These are phyloP conservation scores for Petromus typicus DNA, from an alignment of 2,113 vertebrate genomes.

Conservation along the genomic window DNA sequence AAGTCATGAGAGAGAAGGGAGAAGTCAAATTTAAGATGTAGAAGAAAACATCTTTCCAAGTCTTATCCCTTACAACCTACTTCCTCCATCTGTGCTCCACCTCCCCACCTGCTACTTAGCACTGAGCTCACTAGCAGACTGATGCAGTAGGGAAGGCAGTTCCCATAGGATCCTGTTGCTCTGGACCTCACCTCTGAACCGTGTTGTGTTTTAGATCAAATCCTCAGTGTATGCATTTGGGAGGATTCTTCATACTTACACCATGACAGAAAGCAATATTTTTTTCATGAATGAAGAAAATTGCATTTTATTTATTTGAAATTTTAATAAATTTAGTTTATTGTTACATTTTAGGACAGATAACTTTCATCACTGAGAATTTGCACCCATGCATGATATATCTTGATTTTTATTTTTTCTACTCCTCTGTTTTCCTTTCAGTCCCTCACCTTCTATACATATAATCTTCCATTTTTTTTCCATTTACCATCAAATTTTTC, in stretches of 20 bases:
- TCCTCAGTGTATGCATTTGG: neutral
- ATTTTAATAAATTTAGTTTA: no score
- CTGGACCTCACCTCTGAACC: neutral
- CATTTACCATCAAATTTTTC: no score
- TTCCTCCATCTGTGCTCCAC: neutral
- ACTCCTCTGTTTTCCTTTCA: no score
- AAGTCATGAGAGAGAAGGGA: no score
- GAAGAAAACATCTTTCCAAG: neutral
- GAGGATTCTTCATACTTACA: neutral
- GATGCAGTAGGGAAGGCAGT: neutral
- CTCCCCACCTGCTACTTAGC: neutral
- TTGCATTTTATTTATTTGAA: no score
- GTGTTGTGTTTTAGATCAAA: neutral
- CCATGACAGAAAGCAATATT: neutral
- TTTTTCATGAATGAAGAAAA: neutral
- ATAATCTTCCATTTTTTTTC: no score
- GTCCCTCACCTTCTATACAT: no score
- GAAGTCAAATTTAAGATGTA: neutral
- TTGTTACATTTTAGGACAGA: no score
- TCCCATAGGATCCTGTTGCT: neutral
- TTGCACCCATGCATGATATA: no score
- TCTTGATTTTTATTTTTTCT: no score
- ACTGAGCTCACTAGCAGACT: neutral
- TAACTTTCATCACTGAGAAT: no score
- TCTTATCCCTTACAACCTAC: neutral